These are phyloP conservation scores for Xiphophorus birchmanni DNA, from an alignment of 2,797 vertebrate species.

Conservation along the genomic window DNA sequence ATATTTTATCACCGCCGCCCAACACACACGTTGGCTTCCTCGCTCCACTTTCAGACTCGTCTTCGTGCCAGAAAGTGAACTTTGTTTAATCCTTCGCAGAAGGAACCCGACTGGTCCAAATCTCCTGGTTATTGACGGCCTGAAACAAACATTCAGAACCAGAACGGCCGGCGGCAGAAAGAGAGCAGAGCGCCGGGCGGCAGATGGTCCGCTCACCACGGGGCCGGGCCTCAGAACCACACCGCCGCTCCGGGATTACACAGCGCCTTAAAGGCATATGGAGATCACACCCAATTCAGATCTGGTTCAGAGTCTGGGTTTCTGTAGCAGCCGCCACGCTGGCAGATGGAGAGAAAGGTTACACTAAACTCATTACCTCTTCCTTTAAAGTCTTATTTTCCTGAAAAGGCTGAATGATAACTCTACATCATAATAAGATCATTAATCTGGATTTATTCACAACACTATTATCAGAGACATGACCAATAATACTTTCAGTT, in stretches of 20 bases:
- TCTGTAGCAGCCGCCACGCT: background rate
- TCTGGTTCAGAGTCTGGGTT: background rate
- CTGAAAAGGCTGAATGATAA: too few species aligned
- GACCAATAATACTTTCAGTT: background rate
- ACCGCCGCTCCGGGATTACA: background rate
- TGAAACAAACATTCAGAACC: background rate
- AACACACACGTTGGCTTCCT: background rate
- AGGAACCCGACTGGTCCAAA: background rate
- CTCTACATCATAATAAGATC: background rate
- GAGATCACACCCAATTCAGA: background rate
- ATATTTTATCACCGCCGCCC: too few species aligned
- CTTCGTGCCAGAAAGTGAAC: background rate
- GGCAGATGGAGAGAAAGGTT: background rate
- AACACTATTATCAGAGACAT: background rate
- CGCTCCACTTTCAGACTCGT: background rate
- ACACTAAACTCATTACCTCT: background rate
- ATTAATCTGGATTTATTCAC: background rate
- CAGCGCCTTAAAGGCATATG: conserved; percentile 16
- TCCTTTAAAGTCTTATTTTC: too few species aligned
- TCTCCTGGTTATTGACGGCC: background rate
- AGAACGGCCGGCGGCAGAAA: conserved; percentile 2
- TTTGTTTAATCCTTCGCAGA: background rate
- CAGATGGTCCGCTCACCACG: conserved; percentile 13
- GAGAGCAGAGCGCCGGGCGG: conserved; percentile 14
- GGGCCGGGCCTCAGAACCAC: background rate